Conservation (phyloP, 2,113 vertebrate genomes). For the Thryonomys swinderianus region DNA sequence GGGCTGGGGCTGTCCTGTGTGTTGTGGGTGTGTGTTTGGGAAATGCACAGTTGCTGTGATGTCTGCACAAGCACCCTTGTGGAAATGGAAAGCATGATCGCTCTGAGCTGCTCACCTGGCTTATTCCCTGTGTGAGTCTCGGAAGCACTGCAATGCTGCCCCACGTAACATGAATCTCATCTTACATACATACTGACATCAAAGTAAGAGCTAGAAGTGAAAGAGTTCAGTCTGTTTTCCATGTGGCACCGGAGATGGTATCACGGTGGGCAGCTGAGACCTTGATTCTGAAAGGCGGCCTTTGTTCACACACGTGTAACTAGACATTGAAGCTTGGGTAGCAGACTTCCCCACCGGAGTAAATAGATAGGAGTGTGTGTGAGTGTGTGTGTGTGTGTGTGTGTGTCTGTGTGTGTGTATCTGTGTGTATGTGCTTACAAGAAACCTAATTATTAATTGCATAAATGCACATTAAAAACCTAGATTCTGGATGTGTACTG, state of each 20-base stretch:
- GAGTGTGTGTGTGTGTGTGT: too few species aligned
- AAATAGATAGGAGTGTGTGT: neutral
- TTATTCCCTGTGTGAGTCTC: slow-evolving; percentile 78
- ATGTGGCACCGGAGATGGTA: slow-evolving; percentile 79
- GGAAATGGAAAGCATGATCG: slow-evolving; percentile 74
- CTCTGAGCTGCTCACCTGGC: slow-evolving; percentile 73
- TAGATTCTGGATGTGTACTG: neutral
- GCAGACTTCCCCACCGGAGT: slow-evolving; percentile 53
- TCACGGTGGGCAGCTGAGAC: slow-evolving; percentile 63
- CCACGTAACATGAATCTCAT: slow-evolving; percentile 80
- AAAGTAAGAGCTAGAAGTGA: slow-evolving; percentile 81
- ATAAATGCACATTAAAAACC: neutral
- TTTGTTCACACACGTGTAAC: slow-evolving; percentile 77
- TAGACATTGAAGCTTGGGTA: slow-evolving; percentile 81
- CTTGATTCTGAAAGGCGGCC: slow-evolving; percentile 64
- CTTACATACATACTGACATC: slow-evolving; percentile 84
- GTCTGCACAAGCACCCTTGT: slow-evolving; percentile 64
- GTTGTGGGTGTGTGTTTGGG: slow-evolving; percentile 67
- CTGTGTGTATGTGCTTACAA: neutral
- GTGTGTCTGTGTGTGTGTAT: neutral
- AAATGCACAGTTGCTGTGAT: slow-evolving; percentile 54
- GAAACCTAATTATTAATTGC: neutral
- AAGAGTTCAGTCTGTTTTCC: slow-evolving; percentile 76
- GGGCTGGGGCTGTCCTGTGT: slow-evolving; percentile 51
- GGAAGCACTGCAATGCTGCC: slow-evolving; percentile 64